Evolutionary conservation across 2,888 invertebrate species (phyloP).

Genomic region (Acronicta psi): DNA sequence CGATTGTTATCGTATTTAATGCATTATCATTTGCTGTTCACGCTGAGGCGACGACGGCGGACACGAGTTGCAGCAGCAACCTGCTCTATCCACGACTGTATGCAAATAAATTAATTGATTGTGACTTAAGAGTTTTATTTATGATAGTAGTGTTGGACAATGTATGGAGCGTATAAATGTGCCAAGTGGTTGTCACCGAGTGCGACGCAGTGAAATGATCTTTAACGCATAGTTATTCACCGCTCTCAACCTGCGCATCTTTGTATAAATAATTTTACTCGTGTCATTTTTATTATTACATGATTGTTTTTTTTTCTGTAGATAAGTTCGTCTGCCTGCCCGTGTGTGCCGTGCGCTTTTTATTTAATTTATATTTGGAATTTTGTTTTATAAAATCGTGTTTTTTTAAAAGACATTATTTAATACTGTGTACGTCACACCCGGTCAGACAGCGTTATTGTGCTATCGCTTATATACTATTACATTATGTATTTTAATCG

Average conservation of each 20-base stretch:
- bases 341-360: conserved; percentile 59
- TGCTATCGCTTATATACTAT: conserved; percentile 77
- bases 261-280: conserved; percentile 68
- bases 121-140: conserved; percentile 60
- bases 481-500: conserved; percentile 79
- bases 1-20: conserved; percentile 38
- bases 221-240: conserved; percentile 53
- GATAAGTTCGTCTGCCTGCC: conserved; percentile 65
- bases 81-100: conserved; percentile 41
- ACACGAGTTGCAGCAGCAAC: conserved; percentile 27
- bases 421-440: conserved; percentile 57
- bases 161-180: conserved; percentile 59
- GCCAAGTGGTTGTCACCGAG: conserved; percentile 58
- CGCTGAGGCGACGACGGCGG: conserved; percentile 9
- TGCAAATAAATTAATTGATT: conserved; percentile 49
- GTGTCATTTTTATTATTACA: conserved; percentile 62
- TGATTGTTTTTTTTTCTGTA: conserved; percentile 65
- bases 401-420: conserved; percentile 70
- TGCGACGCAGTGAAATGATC: conserved; percentile 49
- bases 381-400: conserved; percentile 59
- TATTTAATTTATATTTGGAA: conserved; percentile 62
- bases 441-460: conserved; percentile 57
- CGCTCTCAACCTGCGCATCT: conserved; percentile 62
- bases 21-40: conserved; percentile 23
- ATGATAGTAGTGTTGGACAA: conserved; percentile 58